phyloP scores from a whole-genome alignment of 2,888 invertebrate species.

The Papilio gigon region DNA sequence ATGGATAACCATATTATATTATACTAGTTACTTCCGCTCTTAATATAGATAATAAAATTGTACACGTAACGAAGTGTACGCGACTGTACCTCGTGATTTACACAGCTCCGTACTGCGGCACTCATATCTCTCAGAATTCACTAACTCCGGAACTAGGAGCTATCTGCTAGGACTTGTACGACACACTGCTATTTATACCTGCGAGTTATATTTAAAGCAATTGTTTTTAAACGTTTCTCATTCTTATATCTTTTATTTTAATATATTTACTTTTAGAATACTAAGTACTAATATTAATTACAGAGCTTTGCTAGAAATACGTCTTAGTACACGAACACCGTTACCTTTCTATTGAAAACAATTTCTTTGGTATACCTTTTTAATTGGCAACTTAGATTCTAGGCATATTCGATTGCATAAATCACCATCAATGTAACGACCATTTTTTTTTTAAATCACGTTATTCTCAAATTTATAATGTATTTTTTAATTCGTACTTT shows the following conservation, averaged over 20 bases:
- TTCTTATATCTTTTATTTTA: neutral
- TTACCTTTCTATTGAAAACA: no score
- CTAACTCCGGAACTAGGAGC: constrained; percentile 39
- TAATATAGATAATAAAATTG: neutral
- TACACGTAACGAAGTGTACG: neutral
- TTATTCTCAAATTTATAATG: no score
- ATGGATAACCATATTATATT: neutral
- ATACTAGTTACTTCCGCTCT: neutral
- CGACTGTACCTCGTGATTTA: constrained; percentile 40
- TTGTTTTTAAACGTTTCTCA: constrained; percentile 6
- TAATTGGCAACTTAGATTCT: no score
- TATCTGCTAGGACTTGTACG: constrained; percentile 34
- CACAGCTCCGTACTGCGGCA: constrained; percentile 37
- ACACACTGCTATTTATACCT: constrained; percentile 8
- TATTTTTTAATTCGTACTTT: no score
- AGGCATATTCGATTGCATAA: no score
- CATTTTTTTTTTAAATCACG: no score
- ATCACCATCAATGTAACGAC: no score
- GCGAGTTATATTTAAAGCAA: constrained; percentile 3
- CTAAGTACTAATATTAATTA: neutral
- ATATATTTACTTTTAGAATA: neutral
- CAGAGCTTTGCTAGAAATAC: no score
- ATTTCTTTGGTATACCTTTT: no score
- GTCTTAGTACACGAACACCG: no score
- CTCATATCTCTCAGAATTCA: constrained; percentile 41